Evolutionary conservation across 2,113 vertebrate species (phyloP).

Genomic region (Pachyramphus minor): DNA sequence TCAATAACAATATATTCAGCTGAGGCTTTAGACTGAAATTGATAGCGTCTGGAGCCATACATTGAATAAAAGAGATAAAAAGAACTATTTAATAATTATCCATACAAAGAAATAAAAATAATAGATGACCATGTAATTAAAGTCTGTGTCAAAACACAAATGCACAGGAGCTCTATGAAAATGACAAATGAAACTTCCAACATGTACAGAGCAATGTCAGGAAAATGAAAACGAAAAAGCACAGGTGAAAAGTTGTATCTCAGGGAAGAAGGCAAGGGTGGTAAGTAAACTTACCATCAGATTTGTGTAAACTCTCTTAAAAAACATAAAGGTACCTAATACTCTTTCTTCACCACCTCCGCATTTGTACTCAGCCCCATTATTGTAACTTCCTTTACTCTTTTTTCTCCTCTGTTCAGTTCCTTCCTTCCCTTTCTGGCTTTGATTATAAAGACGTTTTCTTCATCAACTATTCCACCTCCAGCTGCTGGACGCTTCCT

Average conservation of each 20-base stretch:
- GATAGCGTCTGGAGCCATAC: neutral
- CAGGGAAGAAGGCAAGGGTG: neutral
- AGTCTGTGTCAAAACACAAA: neutral
- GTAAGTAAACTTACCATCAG: neutral
- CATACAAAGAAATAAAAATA: slow-evolving; percentile 38
- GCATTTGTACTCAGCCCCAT: neutral
- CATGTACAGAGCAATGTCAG: neutral
- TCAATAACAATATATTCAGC: slow-evolving; percentile 33
- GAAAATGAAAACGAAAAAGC: neutral
- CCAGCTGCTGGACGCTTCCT: neutral
- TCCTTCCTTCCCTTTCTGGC: neutral
- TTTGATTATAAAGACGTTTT: neutral
- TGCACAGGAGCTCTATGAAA: neutral
- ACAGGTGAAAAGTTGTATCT: neutral
- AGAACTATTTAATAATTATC: slow-evolving; percentile 40
- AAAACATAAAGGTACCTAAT: neutral
- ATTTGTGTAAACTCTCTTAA: neutral
- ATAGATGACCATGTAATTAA: slow-evolving; percentile 2
- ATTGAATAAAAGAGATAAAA: slow-evolving; percentile 27
- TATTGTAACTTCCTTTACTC: neutral
- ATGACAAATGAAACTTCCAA: neutral
- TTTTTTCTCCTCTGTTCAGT: neutral
- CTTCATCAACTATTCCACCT: neutral
- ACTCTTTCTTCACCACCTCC: neutral
- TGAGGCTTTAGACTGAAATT: slow-evolving; percentile 30